Evolutionary conservation across 2,797 vertebrate species (phyloP).

Genomic region (Muscicapa striata): DNA sequence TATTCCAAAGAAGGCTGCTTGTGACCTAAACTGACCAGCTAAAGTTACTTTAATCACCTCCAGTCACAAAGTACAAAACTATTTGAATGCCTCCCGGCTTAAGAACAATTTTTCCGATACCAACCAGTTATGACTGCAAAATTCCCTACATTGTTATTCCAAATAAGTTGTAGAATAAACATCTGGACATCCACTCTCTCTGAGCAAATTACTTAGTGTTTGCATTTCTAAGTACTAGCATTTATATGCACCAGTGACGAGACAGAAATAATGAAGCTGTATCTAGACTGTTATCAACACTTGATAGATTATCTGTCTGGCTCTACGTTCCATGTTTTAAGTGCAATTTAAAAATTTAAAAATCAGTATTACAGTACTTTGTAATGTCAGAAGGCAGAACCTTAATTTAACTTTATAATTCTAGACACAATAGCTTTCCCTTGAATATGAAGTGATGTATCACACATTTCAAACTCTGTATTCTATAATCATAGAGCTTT

Average conservation of each 20-base stretch:
- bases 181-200: background rate
- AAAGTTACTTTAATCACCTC: background rate
- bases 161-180: background rate
- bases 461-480: background rate
- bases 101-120: background rate
- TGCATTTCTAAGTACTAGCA: background rate
- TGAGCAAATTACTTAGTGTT: background rate
- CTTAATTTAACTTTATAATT: slow-evolving; percentile 56
- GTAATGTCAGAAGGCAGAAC: slow-evolving; percentile 42
- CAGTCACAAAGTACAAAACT: background rate
- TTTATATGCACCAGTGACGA: background rate
- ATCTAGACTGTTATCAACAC: slow-evolving; percentile 19
- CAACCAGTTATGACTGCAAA: background rate
- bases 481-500: slow-evolving; percentile 34
- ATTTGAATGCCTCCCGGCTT: background rate
- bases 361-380: slow-evolving; percentile 53
- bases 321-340: background rate
- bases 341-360: slow-evolving; percentile 65
- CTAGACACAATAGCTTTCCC: slow-evolving; percentile 13
- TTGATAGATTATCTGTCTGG: slow-evolving; percentile 8
- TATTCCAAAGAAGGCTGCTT: background rate
- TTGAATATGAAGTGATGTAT: slow-evolving; percentile 49
- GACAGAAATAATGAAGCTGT: slow-evolving; percentile 2
- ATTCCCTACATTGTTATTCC: background rate
- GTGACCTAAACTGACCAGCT: background rate